Evolutionary conservation across 92 coral and sea anemone species (phyloP).

Genomic region (Bergia sp.): DNA sequence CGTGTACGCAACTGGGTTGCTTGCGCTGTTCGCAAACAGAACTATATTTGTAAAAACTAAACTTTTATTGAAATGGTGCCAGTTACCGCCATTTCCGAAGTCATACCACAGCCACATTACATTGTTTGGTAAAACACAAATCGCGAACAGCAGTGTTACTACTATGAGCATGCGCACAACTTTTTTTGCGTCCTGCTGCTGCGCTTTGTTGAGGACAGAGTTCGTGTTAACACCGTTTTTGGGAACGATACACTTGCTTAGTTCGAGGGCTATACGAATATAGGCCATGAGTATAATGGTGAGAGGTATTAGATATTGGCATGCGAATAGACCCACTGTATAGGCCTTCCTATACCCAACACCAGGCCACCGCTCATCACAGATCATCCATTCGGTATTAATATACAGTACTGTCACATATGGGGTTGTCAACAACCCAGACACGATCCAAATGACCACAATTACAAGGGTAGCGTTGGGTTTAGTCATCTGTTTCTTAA

Average conservation of each 20-base stretch:
- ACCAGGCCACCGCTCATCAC: slow-evolving; percentile 82
- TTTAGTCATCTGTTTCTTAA: slow-evolving; percentile 78
- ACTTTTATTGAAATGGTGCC: slow-evolving; percentile 73
- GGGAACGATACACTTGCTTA: slow-evolving; percentile 62
- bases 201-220: slow-evolving; percentile 80
- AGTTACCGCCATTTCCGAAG: slow-evolving; percentile 80
- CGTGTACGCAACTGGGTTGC: slow-evolving; percentile 92
- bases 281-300: slow-evolving; percentile 72
- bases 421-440: slow-evolving; percentile 64
- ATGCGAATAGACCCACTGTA: slow-evolving; percentile 75
- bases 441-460: slow-evolving; percentile 70
- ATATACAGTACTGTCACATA: slow-evolving; percentile 65
- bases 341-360: slow-evolving; percentile 69
- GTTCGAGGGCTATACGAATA: slow-evolving; percentile 78
- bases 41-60: slow-evolving; percentile 86
- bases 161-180: slow-evolving; percentile 96
- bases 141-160: slow-evolving; percentile 91
- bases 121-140: slow-evolving; percentile 90
- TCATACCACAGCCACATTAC: slow-evolving; percentile 98
- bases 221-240: slow-evolving; percentile 59
- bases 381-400: slow-evolving; percentile 38
- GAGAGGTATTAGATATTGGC: slow-evolving; percentile 87
- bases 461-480: slow-evolving; percentile 60
- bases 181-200: slow-evolving; percentile 82
- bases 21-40: slow-evolving; percentile 93